Evolutionary conservation across 2,797 vertebrate genomes (phyloP), one percentile per base, ranked within the genome.

Genomic region (Psittacula derbiana): DNA sequence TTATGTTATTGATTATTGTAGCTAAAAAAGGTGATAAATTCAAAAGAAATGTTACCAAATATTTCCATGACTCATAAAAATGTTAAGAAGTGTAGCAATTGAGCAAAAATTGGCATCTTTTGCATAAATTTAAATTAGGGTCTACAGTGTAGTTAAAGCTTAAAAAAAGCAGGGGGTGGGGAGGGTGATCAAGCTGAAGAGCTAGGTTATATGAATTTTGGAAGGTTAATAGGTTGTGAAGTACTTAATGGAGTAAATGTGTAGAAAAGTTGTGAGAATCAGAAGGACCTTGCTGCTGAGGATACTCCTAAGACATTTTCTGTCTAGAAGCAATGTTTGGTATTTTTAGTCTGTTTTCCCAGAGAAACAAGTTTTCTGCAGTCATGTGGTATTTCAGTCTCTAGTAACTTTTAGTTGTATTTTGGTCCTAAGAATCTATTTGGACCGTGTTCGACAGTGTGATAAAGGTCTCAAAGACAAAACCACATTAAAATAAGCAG

Each of bases 161-260:
- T 80, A 15, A 36, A 46, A 72, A 36, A 11, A 6, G 4, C 21
- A 7, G n/a, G n/a, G n/a, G 13, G 13, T 1, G 2, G 2, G 1
- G 20, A 3, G 3, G 1, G 4, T 1, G 16, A 36, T 38, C n/a
- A 67, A 44, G 10, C 20, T n/a, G 33, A 69, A 21, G 24, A 58
- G 6, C 11, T 49, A 19, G 12, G 30, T 72, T 38, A 8, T 41
- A 12, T 53, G 10, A n/a, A 28, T 79, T 81, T 75, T 65, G 5
- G 7, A 27, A 12, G 4, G 8, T 62, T 62, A 88, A 30, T 49
- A 83, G 20, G 2, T 17, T 65, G 11, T 72, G 49, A 72, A 88
- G 41, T 80, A 47, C 19, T 80, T 80, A 44, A 19, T 55, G 16
- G 27, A 90, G 27, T 41, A 72, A 40, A 73, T 11, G 2, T 28